A percentile compares a stretch with the other conserved stretches of the same genome.
Conservation (phyloP, 2,113 vertebrate species). For the Lathamus discolor region DNA sequence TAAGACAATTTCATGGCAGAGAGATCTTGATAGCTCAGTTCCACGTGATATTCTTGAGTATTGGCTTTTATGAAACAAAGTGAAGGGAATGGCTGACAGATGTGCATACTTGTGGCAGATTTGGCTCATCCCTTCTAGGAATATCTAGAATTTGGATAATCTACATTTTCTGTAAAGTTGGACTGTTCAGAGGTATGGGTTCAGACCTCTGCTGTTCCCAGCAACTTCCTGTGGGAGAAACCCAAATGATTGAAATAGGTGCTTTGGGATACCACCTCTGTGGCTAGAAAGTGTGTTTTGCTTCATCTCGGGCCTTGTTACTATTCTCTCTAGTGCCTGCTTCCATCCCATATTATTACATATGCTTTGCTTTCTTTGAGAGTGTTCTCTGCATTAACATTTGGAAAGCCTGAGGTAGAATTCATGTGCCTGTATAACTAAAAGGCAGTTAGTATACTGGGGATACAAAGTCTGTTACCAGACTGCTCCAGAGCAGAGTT, state of each 20-base stretch:
- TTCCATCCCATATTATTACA: background rate
- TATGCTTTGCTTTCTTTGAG: background rate
- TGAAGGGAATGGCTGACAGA: background rate
- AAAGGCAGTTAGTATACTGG: background rate
- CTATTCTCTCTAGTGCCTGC: background rate
- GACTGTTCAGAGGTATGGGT: background rate
- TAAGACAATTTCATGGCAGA: background rate
- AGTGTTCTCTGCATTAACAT: background rate
- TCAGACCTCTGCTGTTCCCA: background rate
- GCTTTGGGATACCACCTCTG: background rate
- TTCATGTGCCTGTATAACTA: background rate
- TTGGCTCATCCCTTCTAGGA: background rate
- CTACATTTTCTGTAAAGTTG: background rate
- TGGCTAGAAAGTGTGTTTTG: background rate
- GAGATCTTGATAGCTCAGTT: background rate
- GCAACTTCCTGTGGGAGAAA: background rate
- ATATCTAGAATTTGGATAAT: background rate
- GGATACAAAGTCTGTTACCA: background rate
- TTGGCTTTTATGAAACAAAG: background rate
- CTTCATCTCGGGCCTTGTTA: background rate
- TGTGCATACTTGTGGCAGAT: background rate
- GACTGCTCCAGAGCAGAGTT: background rate
- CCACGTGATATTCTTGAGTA: background rate
- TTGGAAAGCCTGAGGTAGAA: background rate
- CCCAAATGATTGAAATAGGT: background rate